Evolutionary conservation across 2,888 invertebrate species (phyloP).

Genomic region (Coenonympha arcania): DNA sequence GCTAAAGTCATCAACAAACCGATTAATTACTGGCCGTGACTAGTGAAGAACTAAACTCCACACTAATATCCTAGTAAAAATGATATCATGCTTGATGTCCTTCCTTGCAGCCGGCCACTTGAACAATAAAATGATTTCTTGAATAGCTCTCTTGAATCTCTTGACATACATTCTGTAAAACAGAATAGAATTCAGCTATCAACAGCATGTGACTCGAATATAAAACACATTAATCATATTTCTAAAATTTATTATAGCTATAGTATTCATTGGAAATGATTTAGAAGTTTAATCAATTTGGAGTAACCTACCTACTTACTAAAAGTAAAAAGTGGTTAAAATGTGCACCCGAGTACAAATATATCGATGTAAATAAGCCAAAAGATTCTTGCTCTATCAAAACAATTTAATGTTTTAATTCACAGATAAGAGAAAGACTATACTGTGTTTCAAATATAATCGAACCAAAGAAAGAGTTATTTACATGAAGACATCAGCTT

Average conservation of each 20-base stretch:
- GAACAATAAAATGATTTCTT: constrained; percentile 58
- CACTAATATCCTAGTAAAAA: constrained; percentile 26
- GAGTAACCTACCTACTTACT: too few species aligned
- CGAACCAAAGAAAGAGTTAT: too few species aligned
- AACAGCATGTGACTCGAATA: constrained; percentile 13
- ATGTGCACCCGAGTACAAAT: too few species aligned
- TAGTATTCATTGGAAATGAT: not conserved
- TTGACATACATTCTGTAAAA: constrained; percentile 55
- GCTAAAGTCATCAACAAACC: not conserved
- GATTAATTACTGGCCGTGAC: constrained; percentile 6
- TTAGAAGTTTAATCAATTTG: not conserved
- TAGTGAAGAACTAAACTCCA: constrained; percentile 13
- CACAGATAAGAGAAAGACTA: too few species aligned
- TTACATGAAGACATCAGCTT: too few species aligned
- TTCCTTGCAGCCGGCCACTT: constrained; percentile 48
- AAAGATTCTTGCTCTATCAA: too few species aligned
- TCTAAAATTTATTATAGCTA: not conserved
- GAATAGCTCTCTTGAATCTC: constrained; percentile 50
- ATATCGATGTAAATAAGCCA: too few species aligned
- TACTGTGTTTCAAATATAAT: too few species aligned
- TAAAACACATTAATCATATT: constrained; percentile 1
- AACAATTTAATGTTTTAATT: too few species aligned
- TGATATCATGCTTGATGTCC: constrained; percentile 51
- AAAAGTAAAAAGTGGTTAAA: too few species aligned
- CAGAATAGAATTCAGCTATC: constrained; percentile 22